Conservation (phyloP, 92 coral and sea anemone species). For the Muricea muricata region DNA sequence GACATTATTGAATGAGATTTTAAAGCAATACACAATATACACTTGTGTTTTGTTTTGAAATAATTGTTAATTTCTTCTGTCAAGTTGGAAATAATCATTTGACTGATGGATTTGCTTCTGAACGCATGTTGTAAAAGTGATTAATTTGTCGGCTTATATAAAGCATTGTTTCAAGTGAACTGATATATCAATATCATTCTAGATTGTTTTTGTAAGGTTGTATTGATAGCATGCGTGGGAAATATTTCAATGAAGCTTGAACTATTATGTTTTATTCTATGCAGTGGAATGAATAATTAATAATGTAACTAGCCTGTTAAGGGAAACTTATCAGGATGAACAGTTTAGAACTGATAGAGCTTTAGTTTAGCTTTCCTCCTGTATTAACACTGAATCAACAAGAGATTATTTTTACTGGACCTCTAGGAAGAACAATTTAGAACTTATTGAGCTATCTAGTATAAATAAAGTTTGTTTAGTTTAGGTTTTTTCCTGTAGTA, state of each 20-base stretch:
- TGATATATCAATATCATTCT: not conserved
- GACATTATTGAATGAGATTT: no score
- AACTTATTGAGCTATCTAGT: not conserved
- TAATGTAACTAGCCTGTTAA: no score
- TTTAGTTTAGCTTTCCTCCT: not conserved
- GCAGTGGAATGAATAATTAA: no score
- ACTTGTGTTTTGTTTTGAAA: not conserved
- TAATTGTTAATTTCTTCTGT: not conserved
- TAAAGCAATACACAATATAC: no score
- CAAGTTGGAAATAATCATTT: not conserved
- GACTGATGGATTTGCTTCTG: not conserved
- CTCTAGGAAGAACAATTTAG: not conserved
- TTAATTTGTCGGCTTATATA: not conserved
- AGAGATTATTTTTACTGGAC: no score
- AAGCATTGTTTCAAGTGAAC: not conserved
- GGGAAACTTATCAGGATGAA: no score
- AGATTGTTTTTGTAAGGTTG: not conserved
- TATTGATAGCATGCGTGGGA: no score
- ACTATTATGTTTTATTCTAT: no score
- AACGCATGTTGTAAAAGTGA: not conserved
- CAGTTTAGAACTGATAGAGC: not conserved
- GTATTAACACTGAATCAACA: no score
- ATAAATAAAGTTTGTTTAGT: not conserved
- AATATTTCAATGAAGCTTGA: no score
- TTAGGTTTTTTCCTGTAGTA: not conserved